Evolutionary conservation across 1,140 invertebrate genomes (phyloP).

Genomic region (Dreissena rostriformis): DNA sequence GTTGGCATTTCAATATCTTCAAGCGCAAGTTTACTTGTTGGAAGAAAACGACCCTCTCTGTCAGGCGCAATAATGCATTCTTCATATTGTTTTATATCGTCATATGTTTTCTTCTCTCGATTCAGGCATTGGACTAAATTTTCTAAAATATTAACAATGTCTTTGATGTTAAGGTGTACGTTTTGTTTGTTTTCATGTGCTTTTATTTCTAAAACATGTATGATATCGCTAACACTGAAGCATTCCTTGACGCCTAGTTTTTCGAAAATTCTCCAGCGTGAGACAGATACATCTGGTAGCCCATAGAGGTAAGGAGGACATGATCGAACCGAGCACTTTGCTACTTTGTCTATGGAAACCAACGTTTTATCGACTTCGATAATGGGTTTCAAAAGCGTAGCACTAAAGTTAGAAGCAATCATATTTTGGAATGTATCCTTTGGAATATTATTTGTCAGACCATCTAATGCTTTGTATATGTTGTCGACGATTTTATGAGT

Average conservation of each 20-base stretch:
- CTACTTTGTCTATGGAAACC: background rate
- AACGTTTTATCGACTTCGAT: background rate
- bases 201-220: conserved; percentile 10
- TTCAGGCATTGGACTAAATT: conserved; percentile 9
- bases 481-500: background rate
- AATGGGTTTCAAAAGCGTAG: background rate
- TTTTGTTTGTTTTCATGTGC: background rate
- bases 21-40: conserved; percentile 49
- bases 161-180: conserved; percentile 6
- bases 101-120: background rate
- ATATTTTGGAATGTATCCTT: background rate
- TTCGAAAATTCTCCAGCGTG: conserved; percentile 10
- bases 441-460: background rate
- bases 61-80: conserved; percentile 50
- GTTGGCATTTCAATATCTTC: conserved; percentile 52
- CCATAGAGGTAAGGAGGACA: conserved; percentile 33
- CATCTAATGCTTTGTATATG: conserved; percentile 1
- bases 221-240: conserved; percentile 24
- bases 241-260: conserved; percentile 16
- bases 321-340: background rate
- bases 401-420: background rate
- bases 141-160: background rate
- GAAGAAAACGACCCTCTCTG: conserved; percentile 29
- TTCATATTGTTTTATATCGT: conserved; percentile 11
- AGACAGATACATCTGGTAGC: background rate